A percentile compares a stretch with the other conserved stretches of the same genome.
Conservation (phyloP, 2,797 vertebrate species). For the Sebastes oblongus region DNA sequence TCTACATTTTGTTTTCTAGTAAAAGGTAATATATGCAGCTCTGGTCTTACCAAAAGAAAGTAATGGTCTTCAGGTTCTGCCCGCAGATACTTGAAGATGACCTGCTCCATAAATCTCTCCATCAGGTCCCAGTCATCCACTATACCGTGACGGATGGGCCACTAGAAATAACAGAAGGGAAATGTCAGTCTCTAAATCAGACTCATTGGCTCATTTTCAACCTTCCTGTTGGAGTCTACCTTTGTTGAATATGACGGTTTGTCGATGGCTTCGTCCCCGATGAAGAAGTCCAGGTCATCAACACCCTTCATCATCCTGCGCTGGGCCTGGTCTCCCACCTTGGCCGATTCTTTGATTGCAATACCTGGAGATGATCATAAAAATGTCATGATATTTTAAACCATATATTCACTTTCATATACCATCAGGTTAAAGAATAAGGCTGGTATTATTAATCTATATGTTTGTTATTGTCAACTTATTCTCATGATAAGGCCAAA, state of each 20-base stretch:
- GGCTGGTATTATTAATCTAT: not conserved
- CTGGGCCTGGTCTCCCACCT: conserved; percentile 97
- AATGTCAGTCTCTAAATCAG: not conserved
- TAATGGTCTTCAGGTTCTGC: conserved; percentile 98
- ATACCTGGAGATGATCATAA: conserved; percentile 85
- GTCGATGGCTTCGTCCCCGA: conserved; percentile 98
- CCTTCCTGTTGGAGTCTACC: conserved; percentile 70
- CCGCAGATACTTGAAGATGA: conserved; percentile 98
- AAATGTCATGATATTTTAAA: not conserved
- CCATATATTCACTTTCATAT: not conserved
- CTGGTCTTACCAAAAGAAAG: conserved; percentile 90
- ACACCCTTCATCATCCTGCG: conserved; percentile 98
- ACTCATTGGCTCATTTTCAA: not conserved
- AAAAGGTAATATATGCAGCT: not conserved
- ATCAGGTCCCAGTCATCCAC: conserved; percentile 99
- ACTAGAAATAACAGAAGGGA: conserved; percentile 72
- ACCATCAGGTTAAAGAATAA: not conserved
- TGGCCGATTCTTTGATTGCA: conserved; percentile 98
- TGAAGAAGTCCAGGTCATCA: conserved; percentile 98
- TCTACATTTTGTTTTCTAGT: not conserved
- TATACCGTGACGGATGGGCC: conserved; percentile 97
- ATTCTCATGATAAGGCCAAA: not conserved
- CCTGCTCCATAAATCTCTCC: conserved; percentile 98
- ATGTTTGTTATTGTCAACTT: not conserved
- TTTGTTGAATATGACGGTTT: conserved; percentile 98